Conservation (phyloP, 2,888 invertebrate species). For the Cosmia trapezina region DNA sequence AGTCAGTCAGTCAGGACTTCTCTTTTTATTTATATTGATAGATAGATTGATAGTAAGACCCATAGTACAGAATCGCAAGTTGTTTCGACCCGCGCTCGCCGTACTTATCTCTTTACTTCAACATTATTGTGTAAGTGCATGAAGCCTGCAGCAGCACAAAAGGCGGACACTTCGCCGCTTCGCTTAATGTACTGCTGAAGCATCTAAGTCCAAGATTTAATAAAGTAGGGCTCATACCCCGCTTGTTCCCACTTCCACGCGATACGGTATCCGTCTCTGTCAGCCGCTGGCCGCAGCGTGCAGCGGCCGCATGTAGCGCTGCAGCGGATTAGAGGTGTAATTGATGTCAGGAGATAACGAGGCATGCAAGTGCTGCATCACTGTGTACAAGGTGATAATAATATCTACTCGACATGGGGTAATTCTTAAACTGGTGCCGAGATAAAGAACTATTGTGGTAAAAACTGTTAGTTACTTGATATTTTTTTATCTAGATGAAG, state of each 20-base stretch:
- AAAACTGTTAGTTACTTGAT: neutral
- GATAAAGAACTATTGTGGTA: neutral
- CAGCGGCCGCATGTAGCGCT: constrained; percentile 46
- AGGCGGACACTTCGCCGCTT: constrained; percentile 20
- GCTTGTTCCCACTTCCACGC: constrained; percentile 29
- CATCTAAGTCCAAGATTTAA: constrained; percentile 44
- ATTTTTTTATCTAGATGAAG: neutral
- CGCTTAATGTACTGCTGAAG: constrained; percentile 35
- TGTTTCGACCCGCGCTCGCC: neutral
- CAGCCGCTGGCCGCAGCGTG: constrained; percentile 44
- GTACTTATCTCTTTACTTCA: neutral
- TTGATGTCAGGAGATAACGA: constrained; percentile 51
- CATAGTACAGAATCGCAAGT: neutral
- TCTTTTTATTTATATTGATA: too few relatives aligned
- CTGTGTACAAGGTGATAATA: constrained; percentile 33
- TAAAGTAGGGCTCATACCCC: constrained; percentile 31
- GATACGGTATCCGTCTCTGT: constrained; percentile 54
- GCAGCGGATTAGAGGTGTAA: constrained; percentile 61
- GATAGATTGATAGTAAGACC: too few relatives aligned
- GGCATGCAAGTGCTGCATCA: constrained; percentile 26
- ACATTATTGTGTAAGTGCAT: constrained; percentile 14
- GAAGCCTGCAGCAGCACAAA: constrained; percentile 9
- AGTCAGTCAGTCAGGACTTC: too few relatives aligned
- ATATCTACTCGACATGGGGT: constrained; percentile 28
- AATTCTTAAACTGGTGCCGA: constrained; percentile 3